phyloP scores from a whole-genome alignment of 1,140 invertebrate genomes.

The Paramacrobiotus metropolitanus region DNA sequence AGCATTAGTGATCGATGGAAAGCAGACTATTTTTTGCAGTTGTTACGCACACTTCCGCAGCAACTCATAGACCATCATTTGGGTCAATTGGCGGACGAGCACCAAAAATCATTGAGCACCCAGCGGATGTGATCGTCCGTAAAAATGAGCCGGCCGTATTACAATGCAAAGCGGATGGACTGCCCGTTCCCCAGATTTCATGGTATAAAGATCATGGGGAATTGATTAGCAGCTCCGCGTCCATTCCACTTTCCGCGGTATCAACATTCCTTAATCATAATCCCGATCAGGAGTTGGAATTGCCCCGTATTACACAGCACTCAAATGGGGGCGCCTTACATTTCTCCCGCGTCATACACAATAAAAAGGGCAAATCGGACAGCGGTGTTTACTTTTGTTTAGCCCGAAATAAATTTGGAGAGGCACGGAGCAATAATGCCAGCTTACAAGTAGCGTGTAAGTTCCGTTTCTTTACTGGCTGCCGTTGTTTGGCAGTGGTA shows the following conservation, averaged over 20 bases:
- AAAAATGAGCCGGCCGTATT: slow-evolving; percentile 5
- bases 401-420: not conserved
- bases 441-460: slow-evolving; percentile 1
- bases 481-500: not conserved
- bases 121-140: slow-evolving; percentile 1
- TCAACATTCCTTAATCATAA: no score
- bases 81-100: not conserved
- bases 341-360: not conserved
- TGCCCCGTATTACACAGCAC: no score
- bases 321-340: not conserved
- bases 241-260: no score
- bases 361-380: not conserved
- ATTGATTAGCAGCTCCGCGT: not conserved
- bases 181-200: slow-evolving; percentile 8
- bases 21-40: no score
- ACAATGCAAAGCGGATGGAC: slow-evolving; percentile 8
- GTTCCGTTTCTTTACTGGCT: not conserved
- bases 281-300: no score
- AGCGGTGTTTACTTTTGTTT: not conserved
- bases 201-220: slow-evolving; percentile 8
- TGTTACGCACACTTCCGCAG: no score
- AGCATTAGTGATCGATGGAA: no score
- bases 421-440: not conserved
- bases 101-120: slow-evolving; percentile 8
- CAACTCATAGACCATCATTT: no score